These are phyloP conservation scores for Antheraea assamensis DNA, from an alignment of 2,888 invertebrate genomes.

Conservation along the genomic window DNA sequence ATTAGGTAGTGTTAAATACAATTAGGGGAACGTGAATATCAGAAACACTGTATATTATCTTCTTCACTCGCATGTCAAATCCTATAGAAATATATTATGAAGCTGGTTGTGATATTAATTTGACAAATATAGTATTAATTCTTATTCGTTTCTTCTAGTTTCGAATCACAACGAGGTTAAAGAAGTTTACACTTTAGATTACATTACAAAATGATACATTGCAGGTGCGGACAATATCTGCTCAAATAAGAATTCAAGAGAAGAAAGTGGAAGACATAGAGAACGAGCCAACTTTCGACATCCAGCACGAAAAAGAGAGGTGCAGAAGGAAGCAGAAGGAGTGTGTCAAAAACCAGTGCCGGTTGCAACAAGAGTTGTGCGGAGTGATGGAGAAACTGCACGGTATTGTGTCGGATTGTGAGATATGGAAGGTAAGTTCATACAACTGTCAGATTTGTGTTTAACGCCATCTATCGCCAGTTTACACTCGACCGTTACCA, in stretches of 20 bases:
- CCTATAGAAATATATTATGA: no score
- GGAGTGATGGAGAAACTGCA: conserved; percentile 44
- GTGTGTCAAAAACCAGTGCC: conserved; percentile 54
- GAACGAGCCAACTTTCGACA: conserved; percentile 53
- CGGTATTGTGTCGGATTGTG: conserved; percentile 45
- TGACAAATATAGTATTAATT: no score
- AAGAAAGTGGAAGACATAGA: conserved; percentile 60
- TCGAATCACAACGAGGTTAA: no score
- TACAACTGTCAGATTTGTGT: background rate
- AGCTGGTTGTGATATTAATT: no score
- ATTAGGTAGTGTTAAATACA: no score
- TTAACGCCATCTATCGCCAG: background rate
- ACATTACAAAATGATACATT: conserved; percentile 19
- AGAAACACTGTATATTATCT: no score
- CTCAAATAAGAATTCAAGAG: conserved; percentile 59
- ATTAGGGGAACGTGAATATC: no score
- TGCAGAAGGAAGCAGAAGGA: conserved; percentile 47
- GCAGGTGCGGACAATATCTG: conserved; percentile 58
- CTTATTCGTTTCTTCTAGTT: no score
- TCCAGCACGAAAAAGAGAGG: conserved; percentile 49
- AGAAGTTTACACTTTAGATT: no score
- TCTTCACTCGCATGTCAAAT: no score
- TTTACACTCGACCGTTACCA: background rate
- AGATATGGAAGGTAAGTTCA: conserved; percentile 55
- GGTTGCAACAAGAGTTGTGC: conserved; percentile 49